Base-by-base conservation (phyloP, 2,888 invertebrate genomes). In the Encarsia formosa region DNA sequence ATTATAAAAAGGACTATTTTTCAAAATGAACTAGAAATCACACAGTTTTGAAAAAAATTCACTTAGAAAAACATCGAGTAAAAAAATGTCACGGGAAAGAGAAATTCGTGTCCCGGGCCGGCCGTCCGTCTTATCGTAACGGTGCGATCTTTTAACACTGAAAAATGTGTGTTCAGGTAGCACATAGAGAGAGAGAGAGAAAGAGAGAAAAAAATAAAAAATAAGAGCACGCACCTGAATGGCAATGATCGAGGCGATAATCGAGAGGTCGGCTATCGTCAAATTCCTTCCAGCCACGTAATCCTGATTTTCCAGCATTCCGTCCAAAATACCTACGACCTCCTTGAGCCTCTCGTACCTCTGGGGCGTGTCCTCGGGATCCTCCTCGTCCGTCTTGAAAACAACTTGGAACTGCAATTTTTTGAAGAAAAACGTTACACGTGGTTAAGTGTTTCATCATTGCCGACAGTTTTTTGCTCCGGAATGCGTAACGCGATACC, bases 221-320 rank as follows among this genome's bases (percentile, higher is more conserved):
- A n/a, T n/a, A n/a, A n/a, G n/a, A n/a, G n/a, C n/a, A n/a, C n/a
- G 46, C 54, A 73, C 72, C 60, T 70, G 65, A 1, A 61, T 59
- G 0, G 70, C 67, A 5, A 71, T 63, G 4, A 69, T 66, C 2
- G 65, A 60, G 1, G 65, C 57, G 5, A 62, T 62, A 6, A 71
- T 22, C 8, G 69, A 42, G 9, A 72, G 54, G 61, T 73, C 73
- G 1, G 73, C 72, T 40, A 73, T 64, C 13, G 71, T 72, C 54
- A 73, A 61, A 52, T 64, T 64, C 23, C 65, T 63, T 39, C 71
- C 71, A 5, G 66, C 54, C 1, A 59, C 60, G 51, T 66, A 73
- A 60, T 71, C 71, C 29, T 68, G 64, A n/a, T 59, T 63, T n/a
- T 68, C 66, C 18, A 73, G 51, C 56, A 65, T 63, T 54, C 35